Percentiles rank a stretch among this genome's conserved stretches.
These are phyloP conservation scores for Ancistrus triradiatus DNA, from an alignment of 2,113 vertebrate genomes.

Conservation along the genomic window DNA sequence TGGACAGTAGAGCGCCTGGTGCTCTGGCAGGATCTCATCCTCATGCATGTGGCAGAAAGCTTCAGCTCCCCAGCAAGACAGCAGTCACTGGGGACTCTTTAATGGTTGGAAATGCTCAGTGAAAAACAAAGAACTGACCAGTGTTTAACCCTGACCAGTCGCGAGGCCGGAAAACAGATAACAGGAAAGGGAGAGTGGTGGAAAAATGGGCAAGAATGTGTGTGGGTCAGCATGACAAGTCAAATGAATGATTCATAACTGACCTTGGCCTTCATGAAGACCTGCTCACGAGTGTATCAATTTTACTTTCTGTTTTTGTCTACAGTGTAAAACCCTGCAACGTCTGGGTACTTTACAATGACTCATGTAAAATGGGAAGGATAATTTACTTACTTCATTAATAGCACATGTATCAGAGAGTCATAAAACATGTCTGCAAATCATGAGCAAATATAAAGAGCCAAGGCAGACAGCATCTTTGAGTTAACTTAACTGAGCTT, in stretches of 20 bases:
- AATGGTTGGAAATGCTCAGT: background rate
- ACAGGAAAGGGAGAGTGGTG: constrained; percentile 24
- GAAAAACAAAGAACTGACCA: constrained; percentile 29
- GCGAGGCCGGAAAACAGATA: constrained; percentile 25
- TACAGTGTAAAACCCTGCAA: no score
- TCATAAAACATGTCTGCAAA: no score
- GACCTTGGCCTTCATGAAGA: background rate
- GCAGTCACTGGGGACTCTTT: constrained; percentile 20
- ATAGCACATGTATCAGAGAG: no score
- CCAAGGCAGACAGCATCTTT: no score
- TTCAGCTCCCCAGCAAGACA: constrained; percentile 5
- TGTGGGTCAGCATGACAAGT: constrained; percentile 7
- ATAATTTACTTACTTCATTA: no score
- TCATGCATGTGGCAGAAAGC: background rate
- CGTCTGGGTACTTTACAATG: no score
- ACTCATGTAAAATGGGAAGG: no score
- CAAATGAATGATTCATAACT: background rate
- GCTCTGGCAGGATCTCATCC: constrained; percentile 13
- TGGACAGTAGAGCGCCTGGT: constrained; percentile 15
- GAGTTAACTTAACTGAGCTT: no score
- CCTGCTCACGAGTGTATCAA: no score
- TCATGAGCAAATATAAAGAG: no score
- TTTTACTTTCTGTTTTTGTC: no score
- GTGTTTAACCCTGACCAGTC: constrained; percentile 4
- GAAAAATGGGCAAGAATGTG: constrained; percentile 14